Conservation (phyloP, 1,140 invertebrate genomes). For the Ctenoplectra terminalis region DNA sequence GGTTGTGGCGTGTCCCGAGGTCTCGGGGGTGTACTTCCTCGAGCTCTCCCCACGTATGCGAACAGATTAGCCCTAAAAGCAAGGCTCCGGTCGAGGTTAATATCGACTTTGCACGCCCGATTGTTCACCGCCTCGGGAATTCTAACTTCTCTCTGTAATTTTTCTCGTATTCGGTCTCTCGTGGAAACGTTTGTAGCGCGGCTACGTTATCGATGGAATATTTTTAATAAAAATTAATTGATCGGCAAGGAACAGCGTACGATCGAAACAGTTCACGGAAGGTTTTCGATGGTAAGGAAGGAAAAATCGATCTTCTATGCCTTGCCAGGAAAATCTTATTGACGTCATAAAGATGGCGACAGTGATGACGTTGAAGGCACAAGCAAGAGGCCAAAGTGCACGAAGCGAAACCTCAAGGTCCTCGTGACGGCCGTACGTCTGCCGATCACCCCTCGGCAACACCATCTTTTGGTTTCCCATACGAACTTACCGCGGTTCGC, state of each 20-base stretch:
- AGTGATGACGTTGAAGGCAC: constrained; percentile 7
- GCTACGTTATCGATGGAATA: no score
- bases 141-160: background rate
- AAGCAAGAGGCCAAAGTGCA: no score
- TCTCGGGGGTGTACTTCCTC: constrained; percentile 13
- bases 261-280: background rate
- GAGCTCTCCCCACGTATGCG: background rate
- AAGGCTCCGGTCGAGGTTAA: constrained; percentile 6
- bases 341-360: constrained; percentile 56
- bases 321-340: constrained; percentile 24
- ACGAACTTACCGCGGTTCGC: constrained; percentile 24
- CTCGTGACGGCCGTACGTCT: background rate
- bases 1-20: constrained; percentile 31
- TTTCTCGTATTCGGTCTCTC: no score
- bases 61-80: constrained; percentile 9
- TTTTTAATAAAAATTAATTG: background rate
- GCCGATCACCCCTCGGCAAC: constrained; percentile 39
- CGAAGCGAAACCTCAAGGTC: constrained; percentile 47
- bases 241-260: background rate
- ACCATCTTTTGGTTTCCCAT: constrained; percentile 58
- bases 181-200: background rate
- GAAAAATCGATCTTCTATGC: constrained; percentile 49
- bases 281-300: background rate
- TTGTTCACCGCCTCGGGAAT: background rate
- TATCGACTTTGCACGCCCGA: constrained; percentile 17